Conservation (phyloP, 2,797 vertebrate genomes). For the Cryptoblepharus egeriae region DNA sequence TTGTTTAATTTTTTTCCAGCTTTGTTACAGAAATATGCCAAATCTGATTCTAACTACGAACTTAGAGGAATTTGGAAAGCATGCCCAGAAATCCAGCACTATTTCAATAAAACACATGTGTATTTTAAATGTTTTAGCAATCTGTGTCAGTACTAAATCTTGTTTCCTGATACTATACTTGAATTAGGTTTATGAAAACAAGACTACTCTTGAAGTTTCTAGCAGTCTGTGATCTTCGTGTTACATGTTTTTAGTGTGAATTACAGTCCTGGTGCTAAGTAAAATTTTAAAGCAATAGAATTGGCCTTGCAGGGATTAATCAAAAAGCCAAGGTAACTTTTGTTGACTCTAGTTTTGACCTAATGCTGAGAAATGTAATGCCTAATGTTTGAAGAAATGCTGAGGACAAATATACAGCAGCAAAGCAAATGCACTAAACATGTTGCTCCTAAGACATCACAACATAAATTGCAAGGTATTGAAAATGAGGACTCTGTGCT, state of each 20-base stretch:
- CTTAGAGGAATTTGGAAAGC: conserved; percentile 72
- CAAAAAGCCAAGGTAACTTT: conserved; percentile 30
- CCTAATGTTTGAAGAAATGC: conserved; percentile 19
- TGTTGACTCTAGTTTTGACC: conserved; percentile 18
- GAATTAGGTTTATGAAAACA: conserved; percentile 65
- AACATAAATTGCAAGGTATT: not conserved
- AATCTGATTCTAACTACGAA: conserved; percentile 75
- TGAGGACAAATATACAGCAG: conserved; percentile 23
- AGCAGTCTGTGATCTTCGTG: conserved; percentile 61
- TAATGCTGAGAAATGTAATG: no score
- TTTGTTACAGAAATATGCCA: conserved; percentile 72
- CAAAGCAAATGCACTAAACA: no score
- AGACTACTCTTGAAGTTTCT: conserved; percentile 51
- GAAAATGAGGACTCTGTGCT: not conserved
- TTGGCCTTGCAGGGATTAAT: conserved; percentile 65
- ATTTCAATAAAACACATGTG: conserved; percentile 75
- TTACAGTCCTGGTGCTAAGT: not conserved
- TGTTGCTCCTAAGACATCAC: not conserved
- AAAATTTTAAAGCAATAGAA: conserved; percentile 22
- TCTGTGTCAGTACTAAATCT: conserved; percentile 66
- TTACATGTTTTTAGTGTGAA: conserved; percentile 14
- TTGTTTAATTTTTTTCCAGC: conserved; percentile 67
- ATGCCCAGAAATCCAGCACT: conserved; percentile 72
- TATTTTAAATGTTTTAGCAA: conserved; percentile 73
- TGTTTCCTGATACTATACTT: conserved; percentile 69